phyloP scores from a whole-genome alignment of 2,113 vertebrate species.

The Leptobrachium leishanense region DNA sequence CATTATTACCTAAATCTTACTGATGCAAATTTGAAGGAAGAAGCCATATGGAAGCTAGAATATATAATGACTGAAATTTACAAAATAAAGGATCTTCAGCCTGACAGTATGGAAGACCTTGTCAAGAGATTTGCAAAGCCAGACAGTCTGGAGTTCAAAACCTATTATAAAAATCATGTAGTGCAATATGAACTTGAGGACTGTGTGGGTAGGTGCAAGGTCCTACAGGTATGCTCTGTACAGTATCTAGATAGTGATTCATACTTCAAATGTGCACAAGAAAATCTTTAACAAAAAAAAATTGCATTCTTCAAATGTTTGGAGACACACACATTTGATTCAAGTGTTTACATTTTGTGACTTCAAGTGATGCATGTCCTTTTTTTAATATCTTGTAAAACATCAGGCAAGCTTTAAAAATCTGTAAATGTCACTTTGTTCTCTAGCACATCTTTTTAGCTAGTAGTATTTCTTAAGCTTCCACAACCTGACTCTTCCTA shows the following conservation, averaged over 20 bases:
- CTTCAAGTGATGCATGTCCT: too few relatives aligned
- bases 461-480: too few relatives aligned
- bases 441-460: too few relatives aligned
- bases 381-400: too few relatives aligned
- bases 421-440: too few relatives aligned
- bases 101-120: constrained; percentile 76
- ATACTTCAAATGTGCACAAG: constrained; percentile 71
- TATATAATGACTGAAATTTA: constrained; percentile 85
- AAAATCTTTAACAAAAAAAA: too few relatives aligned
- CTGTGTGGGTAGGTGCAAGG: constrained; percentile 74
- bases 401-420: too few relatives aligned
- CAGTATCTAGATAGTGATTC: constrained; percentile 75
- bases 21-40: constrained; percentile 84
- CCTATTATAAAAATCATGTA: constrained; percentile 83
- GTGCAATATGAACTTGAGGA: constrained; percentile 74
- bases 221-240: constrained; percentile 81
- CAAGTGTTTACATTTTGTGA: too few relatives aligned
- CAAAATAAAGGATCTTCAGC: constrained; percentile 76
- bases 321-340: too few relatives aligned
- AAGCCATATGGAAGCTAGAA: constrained; percentile 83
- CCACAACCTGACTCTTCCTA: too few relatives aligned
- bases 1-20: constrained; percentile 96
- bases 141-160: constrained; percentile 71
- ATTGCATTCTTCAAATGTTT: too few relatives aligned
- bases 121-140: constrained; percentile 69